Base-by-base conservation (phyloP, 37 sponge, comb jelly and placozoan species). In the Mnemiopsis leidyi region DNA sequence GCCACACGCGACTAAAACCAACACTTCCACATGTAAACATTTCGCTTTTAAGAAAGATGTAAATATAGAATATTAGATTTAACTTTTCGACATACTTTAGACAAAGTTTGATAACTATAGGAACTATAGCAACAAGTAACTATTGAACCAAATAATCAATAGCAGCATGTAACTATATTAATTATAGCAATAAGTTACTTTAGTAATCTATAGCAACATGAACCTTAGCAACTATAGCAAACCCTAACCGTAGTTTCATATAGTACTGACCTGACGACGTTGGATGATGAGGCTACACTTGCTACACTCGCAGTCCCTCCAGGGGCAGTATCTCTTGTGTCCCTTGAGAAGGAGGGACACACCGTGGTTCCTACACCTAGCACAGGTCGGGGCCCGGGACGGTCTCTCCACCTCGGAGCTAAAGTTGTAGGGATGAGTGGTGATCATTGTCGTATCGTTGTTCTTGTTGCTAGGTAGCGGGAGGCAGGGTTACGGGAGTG, bases 271-370 rank as follows among this genome's bases (percentile, higher is more conserved):
- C 90, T 85, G 90, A 39, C 90, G 38, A 33, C 93, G 73, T 69
- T 92, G 76, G n/a, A 71, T 71, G 76, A 92, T 92, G 25, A 92
- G 93, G 34, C 73, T 92, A 29, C 93, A 92, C 76, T 92, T 92
- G 73, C 76, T 71, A 35, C 93, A 92, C 76, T 69, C 76, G 76
- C 93, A 92, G 76, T 92, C 93, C 39, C 93, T 69, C 93, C 93
- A 69, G 23, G 76, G 93, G 71, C 93, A 92, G 76, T 92, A 92
- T 18, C 93, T 9, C 30, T 71, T 92, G 37, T 92, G 92, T 5
- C 92, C 92, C 69, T 92, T 92, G 7, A 92, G 34, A 13, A 92
- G 69, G 32, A 69, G 69, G 36, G 69, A 69, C 69, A 92, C 92
- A 7, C 92, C 92, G 36, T 92, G 92, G 34, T 92, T 92, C 69